Conservation (phyloP, 2,797 vertebrate species). For the Prunella strophiata region DNA sequence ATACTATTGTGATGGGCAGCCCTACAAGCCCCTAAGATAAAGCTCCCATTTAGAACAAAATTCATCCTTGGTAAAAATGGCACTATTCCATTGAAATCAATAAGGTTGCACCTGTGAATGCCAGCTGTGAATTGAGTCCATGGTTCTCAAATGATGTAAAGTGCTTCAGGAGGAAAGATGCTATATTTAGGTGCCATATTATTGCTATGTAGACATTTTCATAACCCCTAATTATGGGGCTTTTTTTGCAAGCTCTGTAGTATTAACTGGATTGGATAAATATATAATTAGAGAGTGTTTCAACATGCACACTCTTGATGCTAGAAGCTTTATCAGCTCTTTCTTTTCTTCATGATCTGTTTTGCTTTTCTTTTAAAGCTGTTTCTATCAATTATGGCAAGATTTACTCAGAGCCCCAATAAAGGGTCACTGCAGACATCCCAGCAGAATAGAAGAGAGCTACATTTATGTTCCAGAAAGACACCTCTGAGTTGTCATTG, state of each 20-base stretch:
- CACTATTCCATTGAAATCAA: conserved; percentile 34
- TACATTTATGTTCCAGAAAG: conserved; percentile 9
- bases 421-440: conserved; percentile 43
- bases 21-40: not conserved
- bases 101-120: conserved; percentile 62
- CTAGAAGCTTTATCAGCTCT: conserved; percentile 72
- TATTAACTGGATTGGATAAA: conserved; percentile 74
- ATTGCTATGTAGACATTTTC: conserved; percentile 74
- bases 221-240: conserved; percentile 72
- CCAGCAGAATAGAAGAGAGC: not conserved
- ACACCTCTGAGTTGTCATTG: not conserved
- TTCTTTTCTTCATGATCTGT: conserved; percentile 70
- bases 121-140: conserved; percentile 61
- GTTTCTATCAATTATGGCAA: conserved; percentile 65
- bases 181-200: conserved; percentile 72
- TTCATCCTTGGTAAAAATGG: conserved; percentile 10
- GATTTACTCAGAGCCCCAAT: conserved; percentile 53
- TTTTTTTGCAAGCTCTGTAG: conserved; percentile 70
- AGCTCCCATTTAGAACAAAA: conserved; percentile 22
- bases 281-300: conserved; percentile 75
- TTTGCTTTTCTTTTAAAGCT: conserved; percentile 69
- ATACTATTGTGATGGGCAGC: not conserved
- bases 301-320: conserved; percentile 73
- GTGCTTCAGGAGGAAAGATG: conserved; percentile 70
- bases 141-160: conserved; percentile 61